These are phyloP conservation scores for Popillia japonica DNA, from an alignment of 1,140 invertebrate species.

Conservation along the genomic window DNA sequence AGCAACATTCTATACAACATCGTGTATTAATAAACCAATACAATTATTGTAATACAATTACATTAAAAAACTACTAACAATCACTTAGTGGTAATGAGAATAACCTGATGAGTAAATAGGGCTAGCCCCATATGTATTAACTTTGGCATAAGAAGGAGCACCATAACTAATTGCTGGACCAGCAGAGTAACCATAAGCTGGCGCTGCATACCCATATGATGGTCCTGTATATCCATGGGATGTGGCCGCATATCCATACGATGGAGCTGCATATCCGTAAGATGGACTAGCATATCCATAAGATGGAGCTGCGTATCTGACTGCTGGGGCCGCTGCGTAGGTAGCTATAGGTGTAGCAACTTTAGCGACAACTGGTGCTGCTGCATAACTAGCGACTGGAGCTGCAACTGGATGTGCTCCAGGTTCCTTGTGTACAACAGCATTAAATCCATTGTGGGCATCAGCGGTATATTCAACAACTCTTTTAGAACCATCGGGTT, in stretches of 20 bases:
- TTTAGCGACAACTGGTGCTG: not conserved
- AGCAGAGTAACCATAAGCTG: not conserved
- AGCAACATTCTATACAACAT: not conserved
- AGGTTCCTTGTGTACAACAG: conserved; percentile 52
- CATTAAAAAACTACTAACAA: not conserved
- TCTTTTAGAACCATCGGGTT: conserved; percentile 64
- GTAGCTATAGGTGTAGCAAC: conserved; percentile 38
- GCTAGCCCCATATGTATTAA: conserved; percentile 50
- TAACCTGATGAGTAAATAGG: conserved; percentile 47
- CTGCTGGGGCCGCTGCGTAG: conserved; percentile 35
- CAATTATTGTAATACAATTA: not conserved
- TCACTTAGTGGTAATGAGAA: conserved; percentile 43
- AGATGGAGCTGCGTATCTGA: conserved; percentile 39
- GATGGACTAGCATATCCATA: conserved; percentile 41
- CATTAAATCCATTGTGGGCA: conserved; percentile 58
- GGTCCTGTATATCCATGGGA: not conserved
- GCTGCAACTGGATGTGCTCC: conserved; percentile 35
- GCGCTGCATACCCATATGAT: not conserved
- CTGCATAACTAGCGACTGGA: conserved; percentile 34
- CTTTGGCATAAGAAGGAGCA: conserved; percentile 48
- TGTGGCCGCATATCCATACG: not conserved
- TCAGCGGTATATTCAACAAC: conserved; percentile 65
- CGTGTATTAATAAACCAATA: not conserved
- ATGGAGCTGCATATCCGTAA: not conserved
- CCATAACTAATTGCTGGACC: not conserved